These are phyloP conservation scores for Xylota segnis DNA, from an alignment of 2,888 invertebrate species.

Conservation along the genomic window DNA sequence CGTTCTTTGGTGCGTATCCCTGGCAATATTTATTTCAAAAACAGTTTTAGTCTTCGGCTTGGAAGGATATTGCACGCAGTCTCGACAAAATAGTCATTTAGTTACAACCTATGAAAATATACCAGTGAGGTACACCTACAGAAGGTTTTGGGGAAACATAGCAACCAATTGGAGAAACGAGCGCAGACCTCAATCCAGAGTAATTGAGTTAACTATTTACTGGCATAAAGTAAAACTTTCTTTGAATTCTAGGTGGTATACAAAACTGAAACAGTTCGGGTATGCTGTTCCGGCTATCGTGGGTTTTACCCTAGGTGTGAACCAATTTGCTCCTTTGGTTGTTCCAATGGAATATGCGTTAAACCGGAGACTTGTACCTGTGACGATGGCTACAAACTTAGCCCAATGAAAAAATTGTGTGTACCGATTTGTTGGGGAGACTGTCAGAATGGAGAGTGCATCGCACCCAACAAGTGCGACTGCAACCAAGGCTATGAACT, in stretches of 20 bases:
- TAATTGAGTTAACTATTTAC: background rate
- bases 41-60: background rate
- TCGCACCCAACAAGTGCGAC: background rate
- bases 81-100: background rate
- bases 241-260: background rate
- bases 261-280: background rate
- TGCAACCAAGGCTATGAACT: conserved; percentile 6
- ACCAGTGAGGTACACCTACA: background rate
- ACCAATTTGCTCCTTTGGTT: conserved; percentile 81
- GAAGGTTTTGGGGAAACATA: background rate
- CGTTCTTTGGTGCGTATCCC: conserved; percentile 26
- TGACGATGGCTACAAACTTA: conserved; percentile 78
- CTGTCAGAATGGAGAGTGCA: background rate
- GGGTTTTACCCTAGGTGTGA: conserved; percentile 80
- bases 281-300: conserved; percentile 60
- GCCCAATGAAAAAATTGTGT: background rate
- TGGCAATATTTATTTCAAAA: background rate
- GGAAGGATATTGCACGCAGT: background rate
- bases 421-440: background rate
- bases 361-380: conserved; percentile 83
- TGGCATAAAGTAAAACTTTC: background rate
- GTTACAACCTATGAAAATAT: background rate
- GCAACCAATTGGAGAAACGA: background rate
- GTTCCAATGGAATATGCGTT: conserved; percentile 83
- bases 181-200: background rate